Conservation (phyloP, 1,140 invertebrate genomes). For the Trichonephila inaurata region DNA sequence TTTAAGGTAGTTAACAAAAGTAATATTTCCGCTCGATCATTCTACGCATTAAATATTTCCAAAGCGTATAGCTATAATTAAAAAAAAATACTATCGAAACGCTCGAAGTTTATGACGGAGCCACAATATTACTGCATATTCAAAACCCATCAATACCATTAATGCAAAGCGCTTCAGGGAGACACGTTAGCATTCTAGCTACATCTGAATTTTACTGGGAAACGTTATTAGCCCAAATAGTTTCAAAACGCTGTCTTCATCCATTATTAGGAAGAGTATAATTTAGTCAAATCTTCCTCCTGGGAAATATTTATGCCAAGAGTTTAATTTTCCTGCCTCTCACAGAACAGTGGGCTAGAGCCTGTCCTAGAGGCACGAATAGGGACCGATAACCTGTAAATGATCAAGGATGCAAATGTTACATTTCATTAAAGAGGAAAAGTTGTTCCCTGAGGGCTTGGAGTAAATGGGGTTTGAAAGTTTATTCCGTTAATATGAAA, state of each 20-base stretch:
- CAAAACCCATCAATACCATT: neutral
- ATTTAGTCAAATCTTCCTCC: slow-evolving; percentile 26
- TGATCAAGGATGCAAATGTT: slow-evolving; percentile 55
- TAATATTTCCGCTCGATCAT: no score
- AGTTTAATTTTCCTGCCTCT: slow-evolving; percentile 5
- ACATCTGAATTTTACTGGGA: neutral
- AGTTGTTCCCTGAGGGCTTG: neutral
- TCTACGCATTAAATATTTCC: no score
- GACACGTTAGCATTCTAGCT: neutral
- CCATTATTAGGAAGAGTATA: slow-evolving; percentile 35
- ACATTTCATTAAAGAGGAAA: slow-evolving; percentile 47
- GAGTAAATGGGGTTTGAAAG: slow-evolving; percentile 2
- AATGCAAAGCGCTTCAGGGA: neutral
- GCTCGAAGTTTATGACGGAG: neutral
- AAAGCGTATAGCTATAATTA: no score
- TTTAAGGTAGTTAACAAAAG: no score
- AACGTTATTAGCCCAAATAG: slow-evolving; percentile 59
- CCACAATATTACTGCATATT: neutral
- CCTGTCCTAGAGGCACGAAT: neutral
- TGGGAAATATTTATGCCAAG: slow-evolving; percentile 34
- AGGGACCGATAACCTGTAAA: slow-evolving; percentile 50
- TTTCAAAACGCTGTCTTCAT: slow-evolving; percentile 17
- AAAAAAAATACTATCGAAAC: neutral
- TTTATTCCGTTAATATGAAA: slow-evolving; percentile 3
- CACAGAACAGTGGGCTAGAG: neutral